These are phyloP conservation scores for Ormyrus thymus DNA, from an alignment of 2,888 invertebrate genomes.

Conservation along the genomic window DNA sequence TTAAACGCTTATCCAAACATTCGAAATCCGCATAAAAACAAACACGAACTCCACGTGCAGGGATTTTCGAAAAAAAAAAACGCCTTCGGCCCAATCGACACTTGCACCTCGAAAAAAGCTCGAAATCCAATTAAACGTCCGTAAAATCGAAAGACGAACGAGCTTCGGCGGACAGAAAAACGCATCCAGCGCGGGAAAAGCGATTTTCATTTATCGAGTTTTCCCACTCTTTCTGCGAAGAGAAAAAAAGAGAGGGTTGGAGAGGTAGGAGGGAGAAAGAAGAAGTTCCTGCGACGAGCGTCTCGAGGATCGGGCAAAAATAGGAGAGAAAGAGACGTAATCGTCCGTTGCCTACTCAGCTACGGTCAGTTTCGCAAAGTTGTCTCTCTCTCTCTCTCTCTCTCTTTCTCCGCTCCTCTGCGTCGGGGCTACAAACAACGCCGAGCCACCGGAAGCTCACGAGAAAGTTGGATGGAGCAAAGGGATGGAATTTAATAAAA, in stretches of 20 bases:
- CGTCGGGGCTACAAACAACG: conserved; percentile 31
- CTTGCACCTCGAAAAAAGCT: background rate
- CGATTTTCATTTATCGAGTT: conserved; percentile 50
- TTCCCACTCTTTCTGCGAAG: background rate
- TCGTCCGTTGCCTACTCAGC: conserved; percentile 61
- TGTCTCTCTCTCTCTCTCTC: conserved; percentile 55
- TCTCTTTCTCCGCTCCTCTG: no score
- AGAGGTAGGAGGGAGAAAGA: background rate
- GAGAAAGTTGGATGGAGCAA: conserved; percentile 16
- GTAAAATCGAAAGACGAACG: background rate
- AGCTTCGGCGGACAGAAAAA: background rate
- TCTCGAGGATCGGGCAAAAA: conserved; percentile 16
- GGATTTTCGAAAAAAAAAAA: background rate
- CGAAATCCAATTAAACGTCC: conserved; percentile 36
- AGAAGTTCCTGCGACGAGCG: conserved; percentile 11
- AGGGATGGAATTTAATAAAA: conserved; percentile 39
- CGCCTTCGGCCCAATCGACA: background rate
- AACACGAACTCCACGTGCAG: no score
- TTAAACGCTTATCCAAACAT: no score
- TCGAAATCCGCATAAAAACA: no score
- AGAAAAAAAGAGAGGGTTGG: background rate
- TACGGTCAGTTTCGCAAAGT: conserved; percentile 64
- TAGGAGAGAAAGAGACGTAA: conserved; percentile 50
- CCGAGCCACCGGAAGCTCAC: conserved; percentile 41
- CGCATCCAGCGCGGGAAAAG: background rate